Percentiles rank a stretch among this genome's conserved stretches.
Conservation (phyloP, 1,140 invertebrate species). For the Nasonia vitripennis region DNA sequence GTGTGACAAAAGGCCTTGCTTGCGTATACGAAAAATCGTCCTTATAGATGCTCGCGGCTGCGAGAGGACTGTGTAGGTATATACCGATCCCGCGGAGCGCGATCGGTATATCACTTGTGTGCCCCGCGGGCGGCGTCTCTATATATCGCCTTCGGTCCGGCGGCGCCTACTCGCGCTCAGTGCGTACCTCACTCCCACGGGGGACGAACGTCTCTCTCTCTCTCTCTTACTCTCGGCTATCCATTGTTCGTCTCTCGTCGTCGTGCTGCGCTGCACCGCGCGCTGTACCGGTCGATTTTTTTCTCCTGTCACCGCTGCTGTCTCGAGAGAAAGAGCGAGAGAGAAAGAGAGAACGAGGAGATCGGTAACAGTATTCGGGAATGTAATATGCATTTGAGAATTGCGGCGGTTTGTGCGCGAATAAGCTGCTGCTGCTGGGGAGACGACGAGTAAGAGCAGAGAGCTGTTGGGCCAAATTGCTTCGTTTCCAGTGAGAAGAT, state of each 20-base stretch:
- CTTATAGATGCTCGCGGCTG: constrained; percentile 10
- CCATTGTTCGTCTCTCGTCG: background rate
- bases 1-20: background rate
- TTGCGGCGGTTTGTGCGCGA: background rate
- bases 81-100: background rate
- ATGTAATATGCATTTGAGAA: background rate
- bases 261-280: too few relatives aligned
- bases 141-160: constrained; percentile 26
- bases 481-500: too few relatives aligned
- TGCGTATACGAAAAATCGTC: background rate
- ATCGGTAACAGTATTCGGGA: background rate
- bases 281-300: background rate
- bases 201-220: constrained; percentile 52
- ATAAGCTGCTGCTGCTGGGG: background rate
- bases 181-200: constrained; percentile 60
- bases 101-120: background rate
- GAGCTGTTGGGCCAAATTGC: too few relatives aligned
- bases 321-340: background rate
- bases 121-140: constrained; percentile 10
- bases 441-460: background rate
- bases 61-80: background rate
- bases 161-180: constrained; percentile 55
- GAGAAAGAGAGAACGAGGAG: background rate
- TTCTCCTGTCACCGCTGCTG: background rate
- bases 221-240: background rate